phyloP scores from a whole-genome alignment of 2,888 invertebrate genomes.

The Lamellibrachia columna region DNA sequence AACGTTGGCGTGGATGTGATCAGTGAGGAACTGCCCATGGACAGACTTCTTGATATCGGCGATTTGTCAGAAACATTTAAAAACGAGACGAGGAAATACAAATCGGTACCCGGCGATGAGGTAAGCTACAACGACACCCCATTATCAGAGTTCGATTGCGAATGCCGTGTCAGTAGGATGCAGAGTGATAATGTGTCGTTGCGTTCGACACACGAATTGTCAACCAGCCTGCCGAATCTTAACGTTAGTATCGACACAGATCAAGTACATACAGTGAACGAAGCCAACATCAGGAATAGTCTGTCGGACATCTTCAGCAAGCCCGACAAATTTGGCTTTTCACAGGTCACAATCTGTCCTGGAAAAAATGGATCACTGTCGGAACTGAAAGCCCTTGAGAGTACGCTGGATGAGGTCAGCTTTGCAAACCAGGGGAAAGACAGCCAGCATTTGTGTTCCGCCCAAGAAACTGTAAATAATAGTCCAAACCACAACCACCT shows the following conservation, averaged over 20 bases:
- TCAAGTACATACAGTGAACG: slow-evolving; percentile 27
- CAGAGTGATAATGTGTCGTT: neutral
- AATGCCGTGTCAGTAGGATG: neutral
- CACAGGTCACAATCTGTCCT: neutral
- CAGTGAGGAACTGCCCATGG: neutral
- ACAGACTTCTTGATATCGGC: neutral
- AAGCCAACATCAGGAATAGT: slow-evolving; percentile 26
- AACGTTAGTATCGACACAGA: slow-evolving; percentile 24
- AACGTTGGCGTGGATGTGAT: slow-evolving; percentile 11
- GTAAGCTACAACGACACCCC: neutral
- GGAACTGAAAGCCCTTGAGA: neutral
- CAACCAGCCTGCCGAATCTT: slow-evolving; percentile 34
- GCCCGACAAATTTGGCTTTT: neutral
- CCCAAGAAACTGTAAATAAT: neutral
- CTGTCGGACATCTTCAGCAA: slow-evolving; percentile 25
- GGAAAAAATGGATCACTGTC: neutral
- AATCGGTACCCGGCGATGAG: neutral
- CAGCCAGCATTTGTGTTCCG: neutral
- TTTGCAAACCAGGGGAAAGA: neutral
- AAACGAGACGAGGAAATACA: neutral
- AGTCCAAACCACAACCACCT: slow-evolving; percentile 48
- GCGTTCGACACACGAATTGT: slow-evolving; percentile 30
- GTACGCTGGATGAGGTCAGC: neutral
- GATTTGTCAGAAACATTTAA: slow-evolving; percentile 10
- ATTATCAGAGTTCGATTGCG: slow-evolving; percentile 9